phyloP scores from a whole-genome alignment of 2,888 invertebrate genomes.

The Eutolmus rufibarbis region DNA sequence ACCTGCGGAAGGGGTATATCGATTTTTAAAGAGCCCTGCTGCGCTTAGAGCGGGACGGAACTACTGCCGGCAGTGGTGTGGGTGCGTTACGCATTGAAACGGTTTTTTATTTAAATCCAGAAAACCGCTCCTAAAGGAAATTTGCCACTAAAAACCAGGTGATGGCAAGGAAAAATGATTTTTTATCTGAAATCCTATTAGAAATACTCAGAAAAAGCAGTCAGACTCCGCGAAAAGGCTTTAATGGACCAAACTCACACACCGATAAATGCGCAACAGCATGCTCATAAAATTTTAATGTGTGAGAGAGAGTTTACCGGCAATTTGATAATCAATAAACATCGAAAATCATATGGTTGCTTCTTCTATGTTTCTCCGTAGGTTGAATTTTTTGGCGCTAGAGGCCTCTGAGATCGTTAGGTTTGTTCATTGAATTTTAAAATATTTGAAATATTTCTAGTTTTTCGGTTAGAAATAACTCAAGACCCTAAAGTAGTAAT shows the following conservation, averaged over 20 bases:
- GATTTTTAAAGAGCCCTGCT: not conserved
- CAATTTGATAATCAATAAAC: conserved; percentile 7
- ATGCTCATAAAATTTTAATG: not conserved
- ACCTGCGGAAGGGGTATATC: not conserved
- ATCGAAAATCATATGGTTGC: not conserved
- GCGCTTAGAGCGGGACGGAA: not conserved
- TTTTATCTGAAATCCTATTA: not conserved
- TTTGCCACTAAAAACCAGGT: not conserved
- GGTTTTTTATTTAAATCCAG: not conserved
- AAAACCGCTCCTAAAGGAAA: not conserved
- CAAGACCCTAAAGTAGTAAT: not conserved
- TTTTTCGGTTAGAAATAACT: not conserved
- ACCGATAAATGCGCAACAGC: not conserved
- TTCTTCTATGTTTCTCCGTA: not conserved
- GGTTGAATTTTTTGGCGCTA: not conserved
- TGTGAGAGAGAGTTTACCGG: not conserved
- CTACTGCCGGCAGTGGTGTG: not conserved
- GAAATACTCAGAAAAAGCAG: not conserved
- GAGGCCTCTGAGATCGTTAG: not conserved
- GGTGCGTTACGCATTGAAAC: conserved; percentile 18
- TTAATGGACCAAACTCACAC: not conserved
- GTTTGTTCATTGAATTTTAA: not conserved
- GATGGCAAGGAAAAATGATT: not conserved
- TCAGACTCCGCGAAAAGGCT: not conserved
- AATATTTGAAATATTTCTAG: not conserved